These are phyloP conservation scores for Urocitellus parryii DNA, from an alignment of 2,113 vertebrate species.

Conservation along the genomic window DNA sequence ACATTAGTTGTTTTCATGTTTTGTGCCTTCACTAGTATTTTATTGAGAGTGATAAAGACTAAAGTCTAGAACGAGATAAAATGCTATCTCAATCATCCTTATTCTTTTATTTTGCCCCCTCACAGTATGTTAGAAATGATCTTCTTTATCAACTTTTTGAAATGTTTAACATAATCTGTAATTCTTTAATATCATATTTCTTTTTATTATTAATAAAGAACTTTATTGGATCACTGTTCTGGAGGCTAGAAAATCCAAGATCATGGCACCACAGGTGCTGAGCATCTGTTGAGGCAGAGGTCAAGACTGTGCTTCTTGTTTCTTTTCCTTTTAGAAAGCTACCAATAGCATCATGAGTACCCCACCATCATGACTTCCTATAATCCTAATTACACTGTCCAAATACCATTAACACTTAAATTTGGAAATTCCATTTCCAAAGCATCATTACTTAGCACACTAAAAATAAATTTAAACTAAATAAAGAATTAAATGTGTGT, in stretches of 20 bases:
- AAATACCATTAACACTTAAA: too few relatives aligned
- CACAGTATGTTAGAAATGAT: neutral
- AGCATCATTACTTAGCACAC: too few relatives aligned
- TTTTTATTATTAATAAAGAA: neutral
- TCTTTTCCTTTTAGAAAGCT: too few relatives aligned
- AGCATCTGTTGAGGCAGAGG: too few relatives aligned
- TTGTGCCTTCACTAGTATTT: neutral
- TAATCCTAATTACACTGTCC: too few relatives aligned
- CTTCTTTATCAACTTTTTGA: neutral
- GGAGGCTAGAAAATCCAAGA: too few relatives aligned
- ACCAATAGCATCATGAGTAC: too few relatives aligned
- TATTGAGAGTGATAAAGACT: neutral
- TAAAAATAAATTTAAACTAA: neutral
- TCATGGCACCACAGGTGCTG: too few relatives aligned
- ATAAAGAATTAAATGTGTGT: neutral
- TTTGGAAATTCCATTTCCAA: too few relatives aligned
- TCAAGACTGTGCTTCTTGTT: too few relatives aligned
- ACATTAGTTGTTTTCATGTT: neutral
- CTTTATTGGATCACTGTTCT: too few relatives aligned
- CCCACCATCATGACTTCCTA: too few relatives aligned
- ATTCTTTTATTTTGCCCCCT: neutral
- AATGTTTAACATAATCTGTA: neutral
- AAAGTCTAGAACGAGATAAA: neutral
- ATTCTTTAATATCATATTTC: neutral
- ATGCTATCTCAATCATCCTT: neutral